Conservation (phyloP, 2,797 vertebrate genomes). For the Aselliscus stoliczkanus region DNA sequence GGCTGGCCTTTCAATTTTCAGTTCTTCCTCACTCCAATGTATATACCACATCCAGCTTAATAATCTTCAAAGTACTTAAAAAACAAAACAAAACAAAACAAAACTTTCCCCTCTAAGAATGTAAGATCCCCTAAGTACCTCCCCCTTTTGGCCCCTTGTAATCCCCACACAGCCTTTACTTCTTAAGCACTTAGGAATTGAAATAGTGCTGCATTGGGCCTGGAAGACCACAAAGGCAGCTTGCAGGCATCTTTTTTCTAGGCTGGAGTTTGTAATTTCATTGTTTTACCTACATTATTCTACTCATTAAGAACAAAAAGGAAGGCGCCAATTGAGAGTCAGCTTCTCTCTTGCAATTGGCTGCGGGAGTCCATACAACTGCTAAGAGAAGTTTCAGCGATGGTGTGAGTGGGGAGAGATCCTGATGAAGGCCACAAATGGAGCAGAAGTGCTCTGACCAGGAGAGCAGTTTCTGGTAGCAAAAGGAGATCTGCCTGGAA, state of each 20-base stretch:
- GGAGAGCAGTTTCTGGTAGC: background rate
- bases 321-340: background rate
- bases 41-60: background rate
- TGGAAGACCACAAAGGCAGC: background rate
- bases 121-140: background rate
- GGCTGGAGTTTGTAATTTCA: background rate
- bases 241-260: background rate
- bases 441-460: background rate
- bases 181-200: background rate
- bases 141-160: background rate
- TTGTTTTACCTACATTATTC: background rate
- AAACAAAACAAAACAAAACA: background rate
- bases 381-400: background rate
- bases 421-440: background rate
- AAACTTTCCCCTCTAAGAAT: background rate
- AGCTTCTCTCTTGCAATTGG: background rate
- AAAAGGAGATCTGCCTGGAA: background rate
- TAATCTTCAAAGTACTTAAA: background rate
- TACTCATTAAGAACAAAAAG: background rate
- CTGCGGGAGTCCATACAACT: background rate
- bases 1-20: background rate
- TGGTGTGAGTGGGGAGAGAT: background rate
- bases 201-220: background rate
- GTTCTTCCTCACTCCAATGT: background rate
- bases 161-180: background rate